phyloP scores from a whole-genome alignment of 2,113 vertebrate genomes.

The Syngnathus scovelli region DNA sequence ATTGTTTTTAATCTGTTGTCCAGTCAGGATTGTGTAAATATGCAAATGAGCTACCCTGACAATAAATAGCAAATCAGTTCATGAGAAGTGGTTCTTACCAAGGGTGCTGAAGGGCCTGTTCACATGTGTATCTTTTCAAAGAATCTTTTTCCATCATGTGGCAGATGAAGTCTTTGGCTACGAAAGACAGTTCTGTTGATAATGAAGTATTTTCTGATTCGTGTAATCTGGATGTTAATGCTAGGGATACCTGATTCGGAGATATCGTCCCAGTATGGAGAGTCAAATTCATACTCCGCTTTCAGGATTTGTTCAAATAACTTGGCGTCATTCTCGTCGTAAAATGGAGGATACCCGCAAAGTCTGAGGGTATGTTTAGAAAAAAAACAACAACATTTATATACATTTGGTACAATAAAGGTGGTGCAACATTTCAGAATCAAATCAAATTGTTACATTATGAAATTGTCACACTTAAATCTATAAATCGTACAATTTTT shows the following conservation, averaged over 20 bases:
- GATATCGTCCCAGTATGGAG: conserved; percentile 98
- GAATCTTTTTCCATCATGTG: conserved; percentile 97
- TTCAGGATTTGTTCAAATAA: conserved; percentile 96
- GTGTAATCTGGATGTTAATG: background rate
- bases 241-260: conserved; percentile 85
- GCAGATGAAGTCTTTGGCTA: conserved; percentile 96
- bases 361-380: conserved; percentile 68
- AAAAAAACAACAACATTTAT: accelerated
- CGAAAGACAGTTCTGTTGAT: conserved; percentile 1
- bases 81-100: conserved; percentile 73
- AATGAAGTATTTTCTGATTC: background rate
- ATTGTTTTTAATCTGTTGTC: background rate
- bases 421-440: no score
- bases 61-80: no score
- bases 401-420: background rate
- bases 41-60: no score
- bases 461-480: no score
- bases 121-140: conserved; percentile 85
- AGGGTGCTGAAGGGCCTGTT: conserved; percentile 93
- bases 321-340: conserved; percentile 94
- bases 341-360: conserved; percentile 96
- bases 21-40: no score
- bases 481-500: no score
- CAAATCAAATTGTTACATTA: no score
- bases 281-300: conserved; percentile 96